Base-by-base conservation (phyloP, 2,888 invertebrate genomes). In the Scaptomyza parva region DNA sequence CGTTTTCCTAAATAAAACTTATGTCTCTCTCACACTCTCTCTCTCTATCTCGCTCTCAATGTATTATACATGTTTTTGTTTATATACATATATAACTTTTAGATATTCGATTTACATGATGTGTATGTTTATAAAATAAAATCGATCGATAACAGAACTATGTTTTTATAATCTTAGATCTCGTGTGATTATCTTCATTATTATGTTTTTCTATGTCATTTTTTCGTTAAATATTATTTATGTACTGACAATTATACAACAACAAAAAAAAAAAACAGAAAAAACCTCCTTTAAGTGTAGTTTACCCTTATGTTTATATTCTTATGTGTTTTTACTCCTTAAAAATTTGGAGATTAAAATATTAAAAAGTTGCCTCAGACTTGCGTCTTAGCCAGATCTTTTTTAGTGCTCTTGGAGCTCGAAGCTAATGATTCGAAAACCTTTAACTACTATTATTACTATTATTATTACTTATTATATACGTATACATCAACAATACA, bases 151-250 rank as follows among this genome's bases (percentile, higher is more conserved):
- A 70, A 62, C 65, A 63, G 59, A 83, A 78, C 53, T 78, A 78
- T 84, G 78, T 78, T 78, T 75, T 72, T 79, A 70, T 79, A 70
- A 71, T 76, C 65, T 85, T 85, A 85, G 85, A 86, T 85, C 82
- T 84, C 78, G 76, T 80, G 81, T 78, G 74, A 78, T 70, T 76
- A 73, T 71, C 65, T 71, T 70, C 66, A 71, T 74, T 67, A 71
- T 74, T 68, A 69, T 74, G 67, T 59, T 59, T 48, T 41, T 69
- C 67, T 72, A 60, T 79, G 65, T 82, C 72, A 58, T 62, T 54
- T 28, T 52, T 79, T 70, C 35, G 53, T 68, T 77, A 67, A n/a
- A n/a, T 67, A 65, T 70, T 44, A 68, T 71, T 71, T 71, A 78
- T 75, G 71, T 78, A 68, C 58, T 71, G 63, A 63, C 60, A 44